phyloP scores from a whole-genome alignment of 2,113 vertebrate genomes.

The Coptodon bakossiorum region DNA sequence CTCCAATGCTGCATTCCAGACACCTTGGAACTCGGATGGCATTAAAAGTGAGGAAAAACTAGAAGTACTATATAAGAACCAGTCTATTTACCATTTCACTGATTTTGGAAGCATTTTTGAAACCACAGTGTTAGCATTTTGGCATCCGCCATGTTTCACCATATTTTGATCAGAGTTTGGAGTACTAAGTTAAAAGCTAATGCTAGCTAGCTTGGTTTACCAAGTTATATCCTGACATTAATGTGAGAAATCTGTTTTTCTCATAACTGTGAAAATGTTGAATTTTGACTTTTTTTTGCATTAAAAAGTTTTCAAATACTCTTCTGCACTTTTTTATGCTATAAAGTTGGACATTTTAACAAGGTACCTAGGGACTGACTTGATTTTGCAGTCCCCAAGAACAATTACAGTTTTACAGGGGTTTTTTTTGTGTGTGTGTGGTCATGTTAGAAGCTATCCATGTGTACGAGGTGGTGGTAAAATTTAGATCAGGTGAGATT shows the following conservation, averaged over 20 bases:
- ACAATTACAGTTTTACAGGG: background rate
- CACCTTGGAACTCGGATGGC: background rate
- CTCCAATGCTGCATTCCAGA: background rate
- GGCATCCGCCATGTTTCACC: background rate
- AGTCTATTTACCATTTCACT: background rate
- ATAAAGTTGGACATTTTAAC: background rate
- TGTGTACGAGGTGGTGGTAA: background rate
- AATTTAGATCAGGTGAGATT: background rate
- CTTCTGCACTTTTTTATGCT: background rate
- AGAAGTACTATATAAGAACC: background rate
- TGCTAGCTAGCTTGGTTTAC: background rate
- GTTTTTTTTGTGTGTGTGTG: background rate
- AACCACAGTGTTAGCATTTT: background rate
- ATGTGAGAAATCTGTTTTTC: background rate
- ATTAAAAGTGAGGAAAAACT: background rate
- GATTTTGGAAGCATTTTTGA: too few species aligned
- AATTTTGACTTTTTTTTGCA: background rate
- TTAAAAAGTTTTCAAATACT: background rate
- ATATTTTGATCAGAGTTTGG: background rate
- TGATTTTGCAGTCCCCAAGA: background rate
- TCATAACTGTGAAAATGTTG: background rate
- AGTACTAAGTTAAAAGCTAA: background rate
- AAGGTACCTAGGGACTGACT: background rate
- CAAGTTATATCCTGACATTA: background rate
- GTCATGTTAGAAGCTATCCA: background rate